phyloP scores from a whole-genome alignment of 2,797 vertebrate genomes.

The Rhabdophis nuchalis region DNA sequence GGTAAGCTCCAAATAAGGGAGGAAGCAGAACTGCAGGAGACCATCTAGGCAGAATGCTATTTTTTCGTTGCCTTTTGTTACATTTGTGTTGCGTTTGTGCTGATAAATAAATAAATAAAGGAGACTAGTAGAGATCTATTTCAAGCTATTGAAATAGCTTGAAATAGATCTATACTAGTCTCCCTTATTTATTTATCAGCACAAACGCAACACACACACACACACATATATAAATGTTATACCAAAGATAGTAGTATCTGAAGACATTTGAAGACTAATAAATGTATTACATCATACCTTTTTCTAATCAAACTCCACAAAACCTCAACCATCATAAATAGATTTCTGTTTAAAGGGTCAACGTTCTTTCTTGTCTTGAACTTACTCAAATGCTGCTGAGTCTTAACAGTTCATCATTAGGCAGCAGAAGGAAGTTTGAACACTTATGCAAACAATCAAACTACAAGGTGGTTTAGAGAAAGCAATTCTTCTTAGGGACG shows the following conservation, averaged over 20 bases:
- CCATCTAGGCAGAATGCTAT: no score
- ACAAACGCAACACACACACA: no score
- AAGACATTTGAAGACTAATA: neutral
- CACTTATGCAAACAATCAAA: neutral
- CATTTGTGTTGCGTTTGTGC: no score
- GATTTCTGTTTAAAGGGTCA: neutral
- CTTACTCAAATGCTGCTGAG: neutral
- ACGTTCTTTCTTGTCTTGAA: neutral
- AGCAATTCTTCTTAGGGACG: neutral
- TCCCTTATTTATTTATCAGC: no score
- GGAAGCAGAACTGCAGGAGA: no score
- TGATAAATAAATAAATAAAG: no score
- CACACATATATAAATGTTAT: neutral
- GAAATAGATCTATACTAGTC: no score
- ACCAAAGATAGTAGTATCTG: neutral
- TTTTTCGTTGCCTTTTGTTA: no score
- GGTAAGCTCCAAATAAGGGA: no score
- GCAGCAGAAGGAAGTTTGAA: neutral
- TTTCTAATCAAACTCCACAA: neutral
- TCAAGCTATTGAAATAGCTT: no score
- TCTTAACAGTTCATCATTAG: neutral
- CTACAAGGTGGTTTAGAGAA: no score
- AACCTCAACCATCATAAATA: neutral
- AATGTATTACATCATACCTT: neutral
- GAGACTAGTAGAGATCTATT: no score